phyloP scores from a whole-genome alignment of 2,113 vertebrate species.

The Boleophthalmus pectinirostris region DNA sequence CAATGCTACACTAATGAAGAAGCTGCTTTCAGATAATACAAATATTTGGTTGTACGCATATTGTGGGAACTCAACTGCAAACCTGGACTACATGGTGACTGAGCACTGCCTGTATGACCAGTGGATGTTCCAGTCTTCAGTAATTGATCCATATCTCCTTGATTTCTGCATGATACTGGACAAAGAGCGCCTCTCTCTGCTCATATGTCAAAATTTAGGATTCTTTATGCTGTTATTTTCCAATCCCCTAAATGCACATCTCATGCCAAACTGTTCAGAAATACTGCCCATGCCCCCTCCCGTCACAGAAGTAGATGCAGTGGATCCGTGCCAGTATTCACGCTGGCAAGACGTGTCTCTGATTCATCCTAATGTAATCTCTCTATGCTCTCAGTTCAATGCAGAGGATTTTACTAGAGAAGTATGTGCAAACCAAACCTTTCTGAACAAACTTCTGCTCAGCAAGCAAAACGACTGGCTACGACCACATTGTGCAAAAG shows the following conservation, averaged over 20 bases:
- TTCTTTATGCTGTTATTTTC: constrained; percentile 71
- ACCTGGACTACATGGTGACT: constrained; percentile 45
- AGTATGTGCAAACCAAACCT: constrained; percentile 71
- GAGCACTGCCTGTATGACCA: constrained; percentile 73
- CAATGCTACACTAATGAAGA: constrained; percentile 56
- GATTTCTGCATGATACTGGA: constrained; percentile 75
- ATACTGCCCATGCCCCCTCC: neutral
- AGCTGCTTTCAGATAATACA: constrained; percentile 57
- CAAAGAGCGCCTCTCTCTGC: constrained; percentile 39
- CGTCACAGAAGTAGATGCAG: neutral
- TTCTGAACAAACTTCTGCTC: constrained; percentile 54
- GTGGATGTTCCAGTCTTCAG: constrained; percentile 52
- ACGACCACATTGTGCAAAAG: constrained; percentile 51
- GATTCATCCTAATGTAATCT: constrained; percentile 49
- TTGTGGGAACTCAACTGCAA: constrained; percentile 67
- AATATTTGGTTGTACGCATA: constrained; percentile 76
- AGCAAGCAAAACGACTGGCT: constrained; percentile 68
- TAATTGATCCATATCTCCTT: constrained; percentile 50
- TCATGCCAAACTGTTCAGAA: constrained; percentile 70
- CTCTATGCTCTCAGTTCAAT: constrained; percentile 70
- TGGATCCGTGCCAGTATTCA: constrained; percentile 62
- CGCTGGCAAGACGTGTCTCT: constrained; percentile 62
- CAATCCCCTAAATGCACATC: constrained; percentile 54
- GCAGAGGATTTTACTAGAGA: constrained; percentile 51
- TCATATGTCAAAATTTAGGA: constrained; percentile 67